Percentiles rank a stretch among this genome's conserved stretches.
Conservation (phyloP, 2,888 invertebrate genomes). For the Camptogramma bilineatum region DNA sequence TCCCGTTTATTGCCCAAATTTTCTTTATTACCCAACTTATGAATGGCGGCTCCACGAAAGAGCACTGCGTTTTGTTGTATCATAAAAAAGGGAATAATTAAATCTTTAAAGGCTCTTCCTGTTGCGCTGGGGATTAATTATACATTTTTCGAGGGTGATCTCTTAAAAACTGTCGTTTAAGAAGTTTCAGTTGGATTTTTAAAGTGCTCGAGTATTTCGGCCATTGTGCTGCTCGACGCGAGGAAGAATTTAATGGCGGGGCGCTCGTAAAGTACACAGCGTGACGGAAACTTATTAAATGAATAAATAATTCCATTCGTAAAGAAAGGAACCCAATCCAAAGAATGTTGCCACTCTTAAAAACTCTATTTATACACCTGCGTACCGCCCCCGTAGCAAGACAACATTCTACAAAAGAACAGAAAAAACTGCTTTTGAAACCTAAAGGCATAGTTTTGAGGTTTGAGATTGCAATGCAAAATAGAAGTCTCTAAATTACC, state of each 20-base stretch:
- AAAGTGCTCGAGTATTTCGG: slow-evolving; percentile 38
- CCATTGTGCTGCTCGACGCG: slow-evolving; percentile 36
- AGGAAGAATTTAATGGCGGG: slow-evolving; percentile 37
- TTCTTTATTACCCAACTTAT: slow-evolving; percentile 67
- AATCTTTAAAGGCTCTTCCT: slow-evolving; percentile 51
- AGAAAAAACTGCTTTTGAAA: no score
- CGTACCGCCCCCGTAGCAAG: no score
- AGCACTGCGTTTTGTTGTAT: slow-evolving; percentile 45
- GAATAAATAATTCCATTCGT: slow-evolving; percentile 8
- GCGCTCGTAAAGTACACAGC: slow-evolving; percentile 32
- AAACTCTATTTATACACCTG: background rate
- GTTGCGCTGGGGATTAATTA: slow-evolving; percentile 50
- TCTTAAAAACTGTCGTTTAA: slow-evolving; percentile 47
- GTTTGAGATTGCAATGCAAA: no score
- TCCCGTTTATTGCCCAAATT: slow-evolving; percentile 63
- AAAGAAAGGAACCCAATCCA: background rate
- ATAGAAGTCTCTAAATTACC: no score
- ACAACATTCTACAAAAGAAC: no score
- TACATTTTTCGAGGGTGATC: slow-evolving; percentile 46
- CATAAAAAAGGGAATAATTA: slow-evolving; percentile 57
- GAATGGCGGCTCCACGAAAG: slow-evolving; percentile 49
- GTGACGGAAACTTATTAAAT: slow-evolving; percentile 23
- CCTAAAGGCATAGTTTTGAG: no score
- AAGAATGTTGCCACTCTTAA: background rate
- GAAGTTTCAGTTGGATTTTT: slow-evolving; percentile 40